These are phyloP conservation scores for Psittacula cyanocephala DNA, from an alignment of 2,113 vertebrate genomes.

Conservation along the genomic window DNA sequence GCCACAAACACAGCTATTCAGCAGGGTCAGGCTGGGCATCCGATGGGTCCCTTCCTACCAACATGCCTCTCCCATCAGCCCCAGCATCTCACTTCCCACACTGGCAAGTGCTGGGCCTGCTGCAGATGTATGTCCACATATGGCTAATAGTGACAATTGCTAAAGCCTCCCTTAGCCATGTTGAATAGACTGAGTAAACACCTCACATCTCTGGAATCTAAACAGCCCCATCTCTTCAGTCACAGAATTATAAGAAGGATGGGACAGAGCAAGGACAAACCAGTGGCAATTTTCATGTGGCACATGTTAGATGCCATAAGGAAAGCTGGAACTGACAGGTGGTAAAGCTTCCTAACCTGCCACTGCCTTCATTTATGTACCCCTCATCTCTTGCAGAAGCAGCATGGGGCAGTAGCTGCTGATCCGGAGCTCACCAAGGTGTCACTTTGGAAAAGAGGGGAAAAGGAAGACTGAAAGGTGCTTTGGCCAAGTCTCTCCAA, in stretches of 20 bases:
- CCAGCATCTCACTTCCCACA: background rate
- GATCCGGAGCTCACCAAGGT: background rate
- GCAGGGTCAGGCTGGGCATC: background rate
- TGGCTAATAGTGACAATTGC: background rate
- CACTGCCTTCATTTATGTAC: background rate
- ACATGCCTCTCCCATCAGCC: background rate
- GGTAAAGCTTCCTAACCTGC: background rate
- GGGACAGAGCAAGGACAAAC: background rate
- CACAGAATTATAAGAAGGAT: background rate
- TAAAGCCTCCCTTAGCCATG: background rate
- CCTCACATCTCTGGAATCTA: too few relatives aligned
- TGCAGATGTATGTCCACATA: background rate
- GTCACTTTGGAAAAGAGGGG: background rate
- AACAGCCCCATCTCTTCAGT: background rate
- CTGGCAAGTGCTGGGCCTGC: background rate
- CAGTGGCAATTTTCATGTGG: background rate
- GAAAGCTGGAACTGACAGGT: background rate
- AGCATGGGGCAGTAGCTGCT: background rate
- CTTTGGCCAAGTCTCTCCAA: background rate
- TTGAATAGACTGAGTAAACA: background rate
- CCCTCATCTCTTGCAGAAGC: background rate
- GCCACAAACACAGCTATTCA: fast-evolving
- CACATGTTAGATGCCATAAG: background rate
- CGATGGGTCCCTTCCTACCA: background rate
- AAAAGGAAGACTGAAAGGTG: background rate